A percentile compares a stretch with the other conserved stretches of the same genome.
phyloP scores from a whole-genome alignment of 2,888 invertebrate species.

The Clistopyga incitator region DNA sequence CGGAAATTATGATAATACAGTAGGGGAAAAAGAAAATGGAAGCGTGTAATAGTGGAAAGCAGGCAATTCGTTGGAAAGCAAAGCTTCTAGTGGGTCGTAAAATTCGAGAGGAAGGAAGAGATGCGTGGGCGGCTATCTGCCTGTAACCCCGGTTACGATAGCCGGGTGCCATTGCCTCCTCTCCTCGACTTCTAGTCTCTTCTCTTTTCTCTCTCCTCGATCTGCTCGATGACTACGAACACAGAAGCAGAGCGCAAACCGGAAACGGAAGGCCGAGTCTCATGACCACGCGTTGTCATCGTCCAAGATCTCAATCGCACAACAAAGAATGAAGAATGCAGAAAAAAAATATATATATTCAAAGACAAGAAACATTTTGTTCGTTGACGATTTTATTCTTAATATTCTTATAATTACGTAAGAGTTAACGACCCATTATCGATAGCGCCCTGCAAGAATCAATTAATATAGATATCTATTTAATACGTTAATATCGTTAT shows the following conservation, averaged over 20 bases:
- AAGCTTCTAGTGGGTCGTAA: conserved; percentile 31
- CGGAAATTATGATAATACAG: too few relatives aligned
- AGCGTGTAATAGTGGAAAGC: not conserved
- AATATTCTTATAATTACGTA: conserved; percentile 61
- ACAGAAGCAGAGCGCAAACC: not conserved
- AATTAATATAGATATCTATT: conserved; percentile 54
- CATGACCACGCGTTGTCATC: conserved; percentile 36
- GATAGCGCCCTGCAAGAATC: conserved; percentile 48
- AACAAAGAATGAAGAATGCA: conserved; percentile 13
- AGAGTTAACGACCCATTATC: conserved; percentile 57
- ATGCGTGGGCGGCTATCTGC: conserved; percentile 76
- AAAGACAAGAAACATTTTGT: not conserved
- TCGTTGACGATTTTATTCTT: conserved; percentile 60
- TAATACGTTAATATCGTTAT: conserved; percentile 34
- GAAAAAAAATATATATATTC: conserved; percentile 12
- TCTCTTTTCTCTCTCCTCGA: conserved; percentile 37
- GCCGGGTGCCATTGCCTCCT: conserved; percentile 72
- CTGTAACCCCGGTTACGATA: conserved; percentile 76
- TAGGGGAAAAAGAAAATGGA: not conserved
- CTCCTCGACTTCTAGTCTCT: conserved; percentile 23
- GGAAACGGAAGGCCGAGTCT: conserved; percentile 65
- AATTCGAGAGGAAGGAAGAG: conserved; percentile 75
- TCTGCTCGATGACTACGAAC: conserved; percentile 21
- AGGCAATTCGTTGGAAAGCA: not conserved
- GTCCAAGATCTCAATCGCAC: conserved; percentile 10